These are phyloP conservation scores for Drosophila arawakana DNA, from an alignment of 1,140 invertebrate genomes.

Conservation along the genomic window DNA sequence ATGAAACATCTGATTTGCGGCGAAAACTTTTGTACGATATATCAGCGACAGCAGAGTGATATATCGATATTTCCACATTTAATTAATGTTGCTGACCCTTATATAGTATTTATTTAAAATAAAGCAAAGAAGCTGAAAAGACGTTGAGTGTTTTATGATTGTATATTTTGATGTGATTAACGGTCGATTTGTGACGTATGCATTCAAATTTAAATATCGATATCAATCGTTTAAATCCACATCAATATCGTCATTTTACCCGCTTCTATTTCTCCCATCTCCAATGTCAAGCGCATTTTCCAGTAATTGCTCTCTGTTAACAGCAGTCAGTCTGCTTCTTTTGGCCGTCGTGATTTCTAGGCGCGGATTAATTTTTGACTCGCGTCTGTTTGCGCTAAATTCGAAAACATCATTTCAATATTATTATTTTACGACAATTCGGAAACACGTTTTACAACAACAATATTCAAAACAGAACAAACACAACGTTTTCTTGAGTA, in stretches of 20 bases:
- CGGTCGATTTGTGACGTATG: too few relatives aligned
- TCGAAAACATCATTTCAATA: constrained; percentile 45
- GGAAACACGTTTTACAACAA: constrained; percentile 19
- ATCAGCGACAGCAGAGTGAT: not conserved
- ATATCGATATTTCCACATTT: constrained; percentile 6
- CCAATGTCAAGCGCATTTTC: constrained; percentile 15
- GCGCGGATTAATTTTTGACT: constrained; percentile 42
- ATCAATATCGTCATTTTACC: not conserved
- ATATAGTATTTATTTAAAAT: too few relatives aligned
- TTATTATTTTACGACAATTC: constrained; percentile 46
- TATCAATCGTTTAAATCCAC: constrained; percentile 1
- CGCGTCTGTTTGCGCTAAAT: constrained; percentile 41
- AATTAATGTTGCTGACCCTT: not conserved
- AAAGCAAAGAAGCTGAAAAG: too few relatives aligned
- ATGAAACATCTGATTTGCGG: constrained; percentile 25
- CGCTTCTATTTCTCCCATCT: constrained; percentile 10
- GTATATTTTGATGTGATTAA: too few relatives aligned
- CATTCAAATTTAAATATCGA: constrained; percentile 8
- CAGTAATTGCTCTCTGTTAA: constrained; percentile 28
- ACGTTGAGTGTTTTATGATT: too few relatives aligned
- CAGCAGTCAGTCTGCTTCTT: constrained; percentile 46
- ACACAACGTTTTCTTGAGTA: constrained; percentile 9
- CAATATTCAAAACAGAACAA: constrained; percentile 28
- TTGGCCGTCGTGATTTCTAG: constrained; percentile 54
- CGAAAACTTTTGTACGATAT: not conserved